Evolutionary conservation across 2,113 vertebrate species (phyloP).

Genomic region (Ahaetulla prasina): DNA sequence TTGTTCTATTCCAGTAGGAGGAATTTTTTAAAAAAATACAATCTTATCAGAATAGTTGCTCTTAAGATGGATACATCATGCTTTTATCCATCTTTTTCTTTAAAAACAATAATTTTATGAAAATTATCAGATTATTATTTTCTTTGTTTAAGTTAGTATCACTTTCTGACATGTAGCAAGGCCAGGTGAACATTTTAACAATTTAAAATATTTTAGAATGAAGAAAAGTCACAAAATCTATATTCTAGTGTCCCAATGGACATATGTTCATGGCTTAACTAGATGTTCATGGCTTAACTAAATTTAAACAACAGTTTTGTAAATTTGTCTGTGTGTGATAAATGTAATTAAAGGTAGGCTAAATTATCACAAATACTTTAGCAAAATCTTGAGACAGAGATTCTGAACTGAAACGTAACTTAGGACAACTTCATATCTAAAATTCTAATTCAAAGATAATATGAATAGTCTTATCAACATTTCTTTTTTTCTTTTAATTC

Average conservation of each 20-base stretch:
- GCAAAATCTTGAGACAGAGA: neutral
- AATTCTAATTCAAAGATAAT: neutral
- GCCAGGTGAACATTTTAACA: neutral
- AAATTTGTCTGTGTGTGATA: neutral
- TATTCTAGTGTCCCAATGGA: neutral
- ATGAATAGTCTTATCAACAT: neutral
- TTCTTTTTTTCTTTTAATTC: neutral
- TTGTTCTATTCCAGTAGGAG: slow-evolving; percentile 1
- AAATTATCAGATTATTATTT: neutral
- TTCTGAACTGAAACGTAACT: neutral
- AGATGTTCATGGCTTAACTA: too few species aligned
- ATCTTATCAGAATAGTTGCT: neutral
- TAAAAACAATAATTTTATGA: neutral
- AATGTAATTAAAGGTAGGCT: neutral
- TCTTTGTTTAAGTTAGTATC: neutral
- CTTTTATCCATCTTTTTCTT: neutral
- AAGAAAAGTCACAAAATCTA: accelerated
- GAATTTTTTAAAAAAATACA: neutral
- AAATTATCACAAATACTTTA: neutral
- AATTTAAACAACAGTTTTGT: too few species aligned
- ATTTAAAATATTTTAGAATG: slow-evolving; percentile 11
- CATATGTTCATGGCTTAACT: too few species aligned
- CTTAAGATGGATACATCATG: neutral
- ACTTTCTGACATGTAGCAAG: neutral
- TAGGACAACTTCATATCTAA: neutral